Evolutionary conservation across 1,140 invertebrate genomes (phyloP).

Genomic region (Papilio helenus): DNA sequence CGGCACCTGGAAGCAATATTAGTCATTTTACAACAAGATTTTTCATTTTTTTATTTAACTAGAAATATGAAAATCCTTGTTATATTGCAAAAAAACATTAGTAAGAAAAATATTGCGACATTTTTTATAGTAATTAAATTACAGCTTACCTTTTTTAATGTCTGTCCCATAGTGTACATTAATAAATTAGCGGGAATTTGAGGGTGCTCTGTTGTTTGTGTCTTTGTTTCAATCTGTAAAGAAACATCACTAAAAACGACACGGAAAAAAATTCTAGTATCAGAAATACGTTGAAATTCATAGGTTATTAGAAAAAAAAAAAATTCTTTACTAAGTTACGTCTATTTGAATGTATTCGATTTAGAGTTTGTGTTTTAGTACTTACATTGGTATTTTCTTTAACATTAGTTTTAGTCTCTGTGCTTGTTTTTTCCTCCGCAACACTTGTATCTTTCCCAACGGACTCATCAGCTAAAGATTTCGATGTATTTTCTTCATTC

Average conservation of each 20-base stretch:
- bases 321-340: too few species aligned
- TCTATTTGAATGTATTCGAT: too few species aligned
- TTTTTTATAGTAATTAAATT: neutral
- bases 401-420: slow-evolving; percentile 36
- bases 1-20: slow-evolving; percentile 58
- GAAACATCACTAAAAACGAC: neutral
- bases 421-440: slow-evolving; percentile 15
- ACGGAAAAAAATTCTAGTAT: neutral
- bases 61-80: too few species aligned
- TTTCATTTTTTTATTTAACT: too few species aligned
- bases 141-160: slow-evolving; percentile 72
- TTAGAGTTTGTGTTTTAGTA: neutral
- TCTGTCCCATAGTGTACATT: slow-evolving; percentile 73
- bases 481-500: slow-evolving; percentile 51
- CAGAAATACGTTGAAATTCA: too few species aligned
- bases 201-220: slow-evolving; percentile 25
- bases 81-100: too few species aligned
- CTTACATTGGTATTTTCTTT: slow-evolving; percentile 26
- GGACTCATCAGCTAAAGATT: slow-evolving; percentile 35
- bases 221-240: slow-evolving; percentile 6
- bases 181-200: slow-evolving; percentile 47
- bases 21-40: too few species aligned
- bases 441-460: slow-evolving; percentile 28
- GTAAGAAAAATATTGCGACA: neutral
- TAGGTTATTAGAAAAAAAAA: too few species aligned